phyloP scores from a whole-genome alignment of 1,140 invertebrate species.

The Planococcus citri region DNA sequence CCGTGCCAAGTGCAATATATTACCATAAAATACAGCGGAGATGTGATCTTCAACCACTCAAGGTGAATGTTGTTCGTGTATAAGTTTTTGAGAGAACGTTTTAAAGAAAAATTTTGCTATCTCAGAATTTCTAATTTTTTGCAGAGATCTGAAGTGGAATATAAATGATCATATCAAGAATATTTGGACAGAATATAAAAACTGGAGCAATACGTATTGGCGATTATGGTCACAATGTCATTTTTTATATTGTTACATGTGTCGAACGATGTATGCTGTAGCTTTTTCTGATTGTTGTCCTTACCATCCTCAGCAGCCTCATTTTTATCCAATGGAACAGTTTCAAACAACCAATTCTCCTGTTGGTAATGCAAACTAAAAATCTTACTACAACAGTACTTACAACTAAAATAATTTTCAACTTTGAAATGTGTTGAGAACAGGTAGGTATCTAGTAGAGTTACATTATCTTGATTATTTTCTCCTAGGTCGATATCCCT shows the following conservation, averaged over 20 bases:
- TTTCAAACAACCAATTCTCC: constrained; percentile 45
- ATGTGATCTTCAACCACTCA: constrained; percentile 8
- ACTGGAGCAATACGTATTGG: constrained; percentile 87
- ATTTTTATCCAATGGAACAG: constrained; percentile 58
- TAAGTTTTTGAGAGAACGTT: not conserved
- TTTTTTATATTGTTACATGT: constrained; percentile 60
- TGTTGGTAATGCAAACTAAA: constrained; percentile 38
- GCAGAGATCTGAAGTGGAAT: constrained; percentile 68
- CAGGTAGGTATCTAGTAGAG: no score
- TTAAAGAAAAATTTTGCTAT: not conserved
- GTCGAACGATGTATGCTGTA: constrained; percentile 59
- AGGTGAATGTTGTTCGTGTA: not conserved
- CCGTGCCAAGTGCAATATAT: constrained; percentile 19
- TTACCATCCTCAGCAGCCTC: constrained; percentile 60
- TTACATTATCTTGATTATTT: not conserved
- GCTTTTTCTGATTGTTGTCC: constrained; percentile 50
- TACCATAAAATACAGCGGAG: not conserved
- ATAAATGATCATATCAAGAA: constrained; percentile 66
- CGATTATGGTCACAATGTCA: constrained; percentile 77
- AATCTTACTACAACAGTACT: constrained; percentile 1
- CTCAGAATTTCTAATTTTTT: constrained; percentile 21
- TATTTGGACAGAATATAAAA: constrained; percentile 60
- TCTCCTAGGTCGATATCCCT: constrained; percentile 21
- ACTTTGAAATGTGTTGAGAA: no score
- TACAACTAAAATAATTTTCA: no score